Evolutionary conservation across 2,113 vertebrate species (phyloP), one percentile per base, ranked within the genome.

Genomic region (Geococcyx californianus): DNA sequence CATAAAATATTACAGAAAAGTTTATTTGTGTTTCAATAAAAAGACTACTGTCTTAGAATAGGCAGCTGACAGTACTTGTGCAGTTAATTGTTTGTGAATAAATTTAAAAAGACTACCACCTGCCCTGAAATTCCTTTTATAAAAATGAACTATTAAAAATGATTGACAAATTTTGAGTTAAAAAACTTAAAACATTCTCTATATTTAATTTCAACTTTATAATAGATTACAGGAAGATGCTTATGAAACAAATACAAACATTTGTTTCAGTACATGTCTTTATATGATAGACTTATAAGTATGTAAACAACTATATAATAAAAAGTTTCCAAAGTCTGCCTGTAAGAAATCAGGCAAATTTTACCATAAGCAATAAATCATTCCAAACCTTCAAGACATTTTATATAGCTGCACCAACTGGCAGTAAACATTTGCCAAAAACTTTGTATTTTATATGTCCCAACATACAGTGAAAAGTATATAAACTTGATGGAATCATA

Each of bases 201-300:
- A 99, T 99, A 99, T 99, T 99, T 99, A 99, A 99, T 99, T 99
- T 98, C 98, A 99, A 99, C 99, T 99, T 99, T 99, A 99, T 99
- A 99, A 99, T 99, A 99, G 99, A 99, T 99, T 99, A 99, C 98
- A 99, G 98, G 99, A 99, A 98, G 98, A 98, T 98, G 97, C 98
- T 99, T 98, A 98, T 96, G 98, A 98, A 98, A 98, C 98, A 98
- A 98, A 98, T 98, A 98, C 97, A 97, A 97, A 97, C 96, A 97
- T 98, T 98, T 98, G 98, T 98, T 98, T 99, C 99, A 97, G 98
- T 98, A 98, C 98, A 98, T 98, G 98, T 98, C 98, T 98, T 98
- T 99, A 98, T 98, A 98, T 97, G 98, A 98, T 98, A 98, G 98
- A 98, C 98, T 98, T 98, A 98, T 98, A 98, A 98, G 99, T 98